Evolutionary conservation across 2,113 vertebrate genomes (phyloP), one percentile per base, ranked within the genome.

Genomic region (Halcyon senegalensis): DNA sequence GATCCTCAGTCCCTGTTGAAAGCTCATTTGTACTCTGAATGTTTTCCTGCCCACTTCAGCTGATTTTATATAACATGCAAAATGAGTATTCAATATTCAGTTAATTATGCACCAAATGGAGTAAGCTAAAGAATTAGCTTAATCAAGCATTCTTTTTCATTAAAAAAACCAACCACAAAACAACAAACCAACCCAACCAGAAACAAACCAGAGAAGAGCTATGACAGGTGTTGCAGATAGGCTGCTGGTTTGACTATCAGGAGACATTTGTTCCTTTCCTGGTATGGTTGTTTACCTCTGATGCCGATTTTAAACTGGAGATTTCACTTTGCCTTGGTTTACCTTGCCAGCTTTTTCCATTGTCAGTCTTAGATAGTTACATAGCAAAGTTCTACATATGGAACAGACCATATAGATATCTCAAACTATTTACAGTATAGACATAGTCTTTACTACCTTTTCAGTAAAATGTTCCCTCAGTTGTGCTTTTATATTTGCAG

Each of bases 61-160:
- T 91, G 55, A 85, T 83, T 81, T 95, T 77, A 89, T 80, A 21
- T 67, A 85, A 89, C 58, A 60, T 30, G 37, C 19, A 60, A 90
- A 87, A 84, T 70, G n/a, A 76, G 19, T 79, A 75, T 86, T 94
- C 77, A 85, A 25, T 92, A 73, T 69, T 79, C 69, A 87, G n/a
- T 72, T 90, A 90, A 75, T 95, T 91, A 89, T 87, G 62, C 69
- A 64, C 27, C 51, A 84, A 94, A 82, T 53, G 8, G 69, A 91
- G 44, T 35, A 80, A 90, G 67, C 19, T 33, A 70, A 95, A 87
- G 44, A 95, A 84, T 80, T 84, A 84, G 69, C 35, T 92, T 80
- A 87, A 88, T 94, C 56, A 76, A 73, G 33, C 76, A 70, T 77
- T 80, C 55, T n/a, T 84, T 83, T 59, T 25, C 27, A 27, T 56